phyloP scores from a whole-genome alignment of 2,797 vertebrate species.

The Gymnothorax reevesii region DNA sequence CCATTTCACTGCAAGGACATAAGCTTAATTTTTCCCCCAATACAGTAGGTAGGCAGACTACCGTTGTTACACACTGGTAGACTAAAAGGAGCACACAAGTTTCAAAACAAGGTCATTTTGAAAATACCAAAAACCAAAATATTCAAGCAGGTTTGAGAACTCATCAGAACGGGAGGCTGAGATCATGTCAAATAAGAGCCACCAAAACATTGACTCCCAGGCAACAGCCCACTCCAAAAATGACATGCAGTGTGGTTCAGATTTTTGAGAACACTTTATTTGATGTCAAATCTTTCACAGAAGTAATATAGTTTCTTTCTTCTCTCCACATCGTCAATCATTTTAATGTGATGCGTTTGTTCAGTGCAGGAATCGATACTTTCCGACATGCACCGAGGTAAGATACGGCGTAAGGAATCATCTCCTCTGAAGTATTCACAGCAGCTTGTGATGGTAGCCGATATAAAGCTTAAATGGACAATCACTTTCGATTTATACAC shows the following conservation, averaged over 20 bases:
- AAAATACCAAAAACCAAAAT: not conserved
- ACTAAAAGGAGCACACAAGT: not conserved
- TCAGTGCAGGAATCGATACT: constrained; percentile 80
- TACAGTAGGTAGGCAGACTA: not conserved
- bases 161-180: not conserved
- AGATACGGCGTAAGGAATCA: constrained; percentile 82
- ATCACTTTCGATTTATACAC: constrained; percentile 83
- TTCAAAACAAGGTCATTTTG: not conserved
- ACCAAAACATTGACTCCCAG: not conserved
- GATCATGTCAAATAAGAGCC: not conserved
- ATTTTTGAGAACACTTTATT: constrained; percentile 72
- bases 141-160: not conserved
- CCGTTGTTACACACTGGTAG: constrained; percentile 7
- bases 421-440: constrained; percentile 79
- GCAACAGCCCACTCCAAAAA: constrained; percentile 1
- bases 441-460: constrained; percentile 86
- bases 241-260: constrained; percentile 41
- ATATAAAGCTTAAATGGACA: constrained; percentile 81
- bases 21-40: not conserved
- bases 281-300: constrained; percentile 83
- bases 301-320: constrained; percentile 55
- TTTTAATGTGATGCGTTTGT: constrained; percentile 47
- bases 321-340: constrained; percentile 25
- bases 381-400: constrained; percentile 85
- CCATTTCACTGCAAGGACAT: not conserved